Percentiles rank a stretch among this genome's conserved stretches.
phyloP scores from a whole-genome alignment of 2,113 vertebrate genomes.

The Otolemur garnettii region DNA sequence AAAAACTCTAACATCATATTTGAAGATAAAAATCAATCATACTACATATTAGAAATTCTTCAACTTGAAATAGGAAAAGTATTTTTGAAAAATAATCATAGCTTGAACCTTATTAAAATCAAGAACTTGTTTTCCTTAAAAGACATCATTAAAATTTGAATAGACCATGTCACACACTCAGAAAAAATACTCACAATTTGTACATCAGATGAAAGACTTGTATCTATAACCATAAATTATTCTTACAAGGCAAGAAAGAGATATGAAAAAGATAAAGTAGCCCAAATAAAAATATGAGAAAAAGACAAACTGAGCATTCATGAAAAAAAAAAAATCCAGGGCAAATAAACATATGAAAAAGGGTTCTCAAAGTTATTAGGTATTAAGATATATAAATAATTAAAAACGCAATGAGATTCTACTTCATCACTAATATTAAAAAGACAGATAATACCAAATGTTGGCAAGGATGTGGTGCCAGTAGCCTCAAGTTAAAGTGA shows the following conservation, averaged over 20 bases:
- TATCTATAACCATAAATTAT: not conserved
- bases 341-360: not conserved
- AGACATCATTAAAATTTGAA: not conserved
- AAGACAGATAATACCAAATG: not conserved
- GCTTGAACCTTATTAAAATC: not conserved
- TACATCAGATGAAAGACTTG: not conserved
- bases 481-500: not conserved
- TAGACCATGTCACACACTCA: not conserved
- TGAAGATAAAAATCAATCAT: not conserved
- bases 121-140: not conserved
- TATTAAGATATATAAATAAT: not conserved
- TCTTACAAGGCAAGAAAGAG: not conserved
- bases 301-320: conserved; percentile 23
- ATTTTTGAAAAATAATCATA: conserved; percentile 1
- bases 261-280: not conserved
- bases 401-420: not conserved
- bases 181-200: not conserved
- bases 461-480: not conserved
- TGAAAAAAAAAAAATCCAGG: not conserved
- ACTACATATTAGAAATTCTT: not conserved
- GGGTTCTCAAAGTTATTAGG: not conserved
- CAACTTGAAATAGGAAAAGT: not conserved
- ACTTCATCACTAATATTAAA: not conserved
- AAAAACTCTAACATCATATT: not conserved
- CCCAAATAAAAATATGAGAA: not conserved